Evolutionary conservation across 2,797 vertebrate species (phyloP), one percentile per base, ranked within the genome.

Genomic region (Pelochelys cantorii): DNA sequence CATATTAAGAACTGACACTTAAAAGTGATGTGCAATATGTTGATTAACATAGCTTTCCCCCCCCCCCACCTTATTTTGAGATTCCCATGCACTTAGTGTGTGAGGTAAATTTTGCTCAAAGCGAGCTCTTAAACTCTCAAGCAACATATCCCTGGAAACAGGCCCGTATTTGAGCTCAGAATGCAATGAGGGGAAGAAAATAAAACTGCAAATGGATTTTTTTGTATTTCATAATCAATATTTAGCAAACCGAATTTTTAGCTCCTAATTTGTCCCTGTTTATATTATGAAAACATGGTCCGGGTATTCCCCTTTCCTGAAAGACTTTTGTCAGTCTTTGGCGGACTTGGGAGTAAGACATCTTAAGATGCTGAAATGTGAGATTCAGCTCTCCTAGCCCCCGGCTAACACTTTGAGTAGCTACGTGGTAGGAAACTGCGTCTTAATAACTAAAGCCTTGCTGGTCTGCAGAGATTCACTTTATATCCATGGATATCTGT

Each of bases 1-100:
- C 42, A 1, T 25, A 71, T 65, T 78, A 77, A 1, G 37, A 77
- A 27, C 59, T 9, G 15, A 0, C 53, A 31, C 25, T 37, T 59
- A 79, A 23, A 22, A 54, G 71, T 22, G 5, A 27, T 17, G 56
- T 54, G 60, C 42, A 9, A 42, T n/a, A 0, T 8, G 9, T 71
- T 37, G 42, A 85, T n/a, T n/a, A 27, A 57, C 53, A 53, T 53
- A 37, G n/a, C 68, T 23, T 31, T 57, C 9, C 25, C 11, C 34
- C 71, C 53, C 12, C 2, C 27, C 25, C 17, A 7, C 31, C 52
- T 92, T 48, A 12, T 52, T 23, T 53, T 74, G 60, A 34, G 62
- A 79, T 11, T 65, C 82, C 52, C 22, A 25, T 6, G 7, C 42
- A 1, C 42, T n/a, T 18, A 1, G 7, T 13, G 25, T 11, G 0